Base-by-base conservation (phyloP, 23 tunicate species). In the Botrylloides violaceus region DNA sequence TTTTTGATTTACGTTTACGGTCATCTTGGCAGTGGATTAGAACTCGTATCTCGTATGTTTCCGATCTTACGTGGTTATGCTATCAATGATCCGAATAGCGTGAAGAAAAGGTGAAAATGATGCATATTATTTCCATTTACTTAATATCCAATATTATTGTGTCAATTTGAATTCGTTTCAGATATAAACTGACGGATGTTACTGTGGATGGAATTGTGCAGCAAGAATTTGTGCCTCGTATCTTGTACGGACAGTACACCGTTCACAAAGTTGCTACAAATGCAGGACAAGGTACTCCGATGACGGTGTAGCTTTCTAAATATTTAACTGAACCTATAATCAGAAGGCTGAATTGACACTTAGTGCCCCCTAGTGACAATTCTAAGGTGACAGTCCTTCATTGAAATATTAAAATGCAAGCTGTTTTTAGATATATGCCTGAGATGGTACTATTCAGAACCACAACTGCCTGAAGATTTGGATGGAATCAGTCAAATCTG, bases 41-140 rank as follows among this genome's bases (percentile, higher is more conserved):
- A 84, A 21, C 70, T 75, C 12, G 86, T 80, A n/a, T 79, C 95
- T 3, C 74, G 71, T 58, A 75, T 70, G 25, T 87, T 87, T 36
- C 72, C 74, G 15, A 68, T 68, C 4, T 38, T 68, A 56, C 36
- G 76, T 56, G 95, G 95, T 2, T 81, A 38, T n/a, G 60, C 70
- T 18, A 31, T 59, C 2, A 33, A 47, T 32, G 25, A 68, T 30
- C 74, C 74, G 56, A 23, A 30, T 15, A 28, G 4, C 1, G 23
- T 26, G 37, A 68, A 36, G 58, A 25, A 24, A 25, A 25, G 1
- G 65, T 60, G 27, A 60, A n/a, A n/a, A n/a, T n/a, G n/a, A n/a
- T n/a, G n/a, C n/a, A n/a, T n/a, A n/a, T n/a, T n/a, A n/a, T n/a
- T 26, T 60, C 19, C 21, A 25, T 60, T 60, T 29, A 7, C 53